A percentile compares a stretch with the other conserved stretches of the same genome.
phyloP scores from a whole-genome alignment of 2,888 invertebrate genomes.

The Crioceris asparagi region DNA sequence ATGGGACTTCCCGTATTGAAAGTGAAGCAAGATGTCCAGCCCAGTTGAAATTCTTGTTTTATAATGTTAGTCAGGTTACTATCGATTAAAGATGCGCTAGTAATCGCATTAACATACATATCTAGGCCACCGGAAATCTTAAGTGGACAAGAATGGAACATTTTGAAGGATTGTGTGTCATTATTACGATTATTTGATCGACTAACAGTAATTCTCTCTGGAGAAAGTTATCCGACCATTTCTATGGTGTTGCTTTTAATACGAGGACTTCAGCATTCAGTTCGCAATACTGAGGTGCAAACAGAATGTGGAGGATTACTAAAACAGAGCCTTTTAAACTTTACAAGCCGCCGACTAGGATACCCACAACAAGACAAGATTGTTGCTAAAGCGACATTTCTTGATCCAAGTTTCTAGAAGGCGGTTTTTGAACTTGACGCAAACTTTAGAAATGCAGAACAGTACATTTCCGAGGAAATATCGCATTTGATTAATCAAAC shows the following conservation, averaged over 20 bases:
- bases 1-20: conserved; percentile 18
- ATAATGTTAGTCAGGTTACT: conserved; percentile 19
- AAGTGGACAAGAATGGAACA: conserved; percentile 19
- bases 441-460: not conserved
- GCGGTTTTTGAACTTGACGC: conserved; percentile 13
- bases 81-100: too few relatives aligned
- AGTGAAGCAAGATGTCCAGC: conserved; percentile 23
- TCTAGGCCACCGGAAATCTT: too few relatives aligned
- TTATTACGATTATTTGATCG: conserved; percentile 17
- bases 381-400: conserved; percentile 16
- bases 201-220: conserved; percentile 18
- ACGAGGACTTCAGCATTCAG: conserved; percentile 15
- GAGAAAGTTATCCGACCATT: conserved; percentile 21
- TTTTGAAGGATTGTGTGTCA: conserved; percentile 15
- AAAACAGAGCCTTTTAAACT: conserved; percentile 10
- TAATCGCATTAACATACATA: too few relatives aligned
- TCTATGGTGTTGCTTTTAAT: conserved; percentile 20
- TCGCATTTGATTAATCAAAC: too few relatives aligned
- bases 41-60: conserved; percentile 21
- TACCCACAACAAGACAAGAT: conserved; percentile 16
- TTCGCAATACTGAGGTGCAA: conserved; percentile 4
- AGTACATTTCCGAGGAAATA: too few relatives aligned
- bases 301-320: conserved; percentile 12
- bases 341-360: conserved; percentile 13
- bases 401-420: conserved; percentile 22